Conservation (phyloP, 2,888 invertebrate species). For the Sphaerophoria rueppellii region DNA sequence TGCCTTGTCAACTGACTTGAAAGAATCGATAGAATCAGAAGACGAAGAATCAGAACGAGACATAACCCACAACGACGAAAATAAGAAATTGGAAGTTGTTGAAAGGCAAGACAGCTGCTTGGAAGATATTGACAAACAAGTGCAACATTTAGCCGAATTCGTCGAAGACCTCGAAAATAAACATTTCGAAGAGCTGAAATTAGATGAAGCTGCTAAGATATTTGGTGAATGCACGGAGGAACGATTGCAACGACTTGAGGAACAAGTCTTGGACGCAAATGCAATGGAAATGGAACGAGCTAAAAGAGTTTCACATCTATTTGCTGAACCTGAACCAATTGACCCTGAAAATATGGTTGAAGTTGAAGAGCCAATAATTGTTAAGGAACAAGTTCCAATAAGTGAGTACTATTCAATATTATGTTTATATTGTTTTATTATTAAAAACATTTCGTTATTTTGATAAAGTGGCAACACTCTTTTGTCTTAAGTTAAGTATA, state of each 20-base stretch:
- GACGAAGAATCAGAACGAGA: background rate
- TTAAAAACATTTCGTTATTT: background rate
- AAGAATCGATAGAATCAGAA: background rate
- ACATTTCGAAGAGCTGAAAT: slow-evolving; percentile 19
- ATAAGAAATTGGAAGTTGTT: background rate
- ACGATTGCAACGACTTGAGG: slow-evolving; percentile 41
- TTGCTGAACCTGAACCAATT: slow-evolving; percentile 6
- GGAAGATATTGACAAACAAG: slow-evolving; percentile 16
- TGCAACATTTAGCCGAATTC: slow-evolving; percentile 9
- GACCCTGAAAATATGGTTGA: slow-evolving; percentile 60
- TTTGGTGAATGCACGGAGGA: slow-evolving; percentile 42
- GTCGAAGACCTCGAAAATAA: slow-evolving; percentile 15
- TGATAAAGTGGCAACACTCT: background rate
- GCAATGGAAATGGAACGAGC: background rate
- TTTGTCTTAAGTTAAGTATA: background rate
- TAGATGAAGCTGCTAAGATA: slow-evolving; percentile 39
- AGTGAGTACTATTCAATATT: slow-evolving; percentile 45
- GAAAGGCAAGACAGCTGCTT: background rate
- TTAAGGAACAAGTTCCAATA: slow-evolving; percentile 65
- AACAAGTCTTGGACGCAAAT: slow-evolving; percentile 32
- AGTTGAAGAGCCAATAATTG: slow-evolving; percentile 52
- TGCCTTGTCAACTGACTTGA: background rate
- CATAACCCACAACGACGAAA: too few species aligned
- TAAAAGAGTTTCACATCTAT: background rate
- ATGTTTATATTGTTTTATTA: slow-evolving; percentile 7